Evolutionary conservation across 2,888 invertebrate species (phyloP), one percentile per base, ranked within the genome.

Genomic region (Drosophila algonquin): DNA sequence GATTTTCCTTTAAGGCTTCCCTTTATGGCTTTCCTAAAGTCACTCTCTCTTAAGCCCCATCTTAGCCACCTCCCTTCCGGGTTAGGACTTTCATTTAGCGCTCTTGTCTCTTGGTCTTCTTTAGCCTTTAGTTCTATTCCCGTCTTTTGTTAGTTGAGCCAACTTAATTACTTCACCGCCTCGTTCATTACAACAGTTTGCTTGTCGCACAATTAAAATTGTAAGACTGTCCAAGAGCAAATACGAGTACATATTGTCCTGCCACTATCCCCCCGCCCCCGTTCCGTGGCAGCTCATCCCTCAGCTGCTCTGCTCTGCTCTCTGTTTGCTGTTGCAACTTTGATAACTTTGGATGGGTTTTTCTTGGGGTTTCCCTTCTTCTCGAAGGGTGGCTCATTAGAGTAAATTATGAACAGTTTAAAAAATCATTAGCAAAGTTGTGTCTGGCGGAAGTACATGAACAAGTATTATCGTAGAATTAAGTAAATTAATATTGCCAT

Each of bases 361-460:
- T 52, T 52, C 50, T 51, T 40, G 45, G 30, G 59, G 63, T 40
- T 40, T 14, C n/a, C 2, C 40, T 3, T 1, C 5, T 4, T 3
- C 16, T 10, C n/a, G 14, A 2, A 53, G 12, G 14, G 51, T 46
- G 59, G 58, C 75, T 83, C 47, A 73, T 84, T 76, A 75, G 51
- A 54, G 55, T 61, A 56, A 74, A 81, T 87, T 77, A 81, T 73
- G 63, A 85, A 73, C 74, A 79, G 77, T 84, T 83, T 79, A 79
- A 74, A 71, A 77, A 86, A 61, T 75, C 60, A 75, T 83, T 75
- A 81, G 55, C 27, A 51, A 9, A 63, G 52, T 55, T 44, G 59
- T 4, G n/a, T 27, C 40, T n/a, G n/a, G 7, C 7, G 40, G 14
- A 14, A 14, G 14, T 40, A 10, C 21, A 16, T 7, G 12, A 14